phyloP scores from a whole-genome alignment of 2,888 invertebrate genomes.

The Leptogaster cylindrica region DNA sequence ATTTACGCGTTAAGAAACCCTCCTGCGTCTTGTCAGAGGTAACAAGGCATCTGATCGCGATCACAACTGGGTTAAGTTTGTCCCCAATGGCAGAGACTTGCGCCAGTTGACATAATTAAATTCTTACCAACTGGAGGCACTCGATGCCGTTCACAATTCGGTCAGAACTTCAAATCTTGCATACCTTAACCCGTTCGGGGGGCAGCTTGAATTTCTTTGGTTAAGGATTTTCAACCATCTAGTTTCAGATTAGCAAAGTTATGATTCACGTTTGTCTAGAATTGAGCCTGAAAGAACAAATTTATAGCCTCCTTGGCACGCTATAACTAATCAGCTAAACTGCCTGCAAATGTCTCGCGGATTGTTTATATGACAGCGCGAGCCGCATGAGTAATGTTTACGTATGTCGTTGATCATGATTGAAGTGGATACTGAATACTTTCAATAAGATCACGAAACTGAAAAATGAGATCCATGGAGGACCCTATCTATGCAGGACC shows the following conservation, averaged over 20 bases:
- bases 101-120: constrained; percentile 14
- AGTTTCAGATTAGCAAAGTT: too few species aligned
- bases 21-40: constrained; percentile 28
- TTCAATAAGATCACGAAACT: constrained; percentile 11
- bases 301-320: constrained; percentile 37
- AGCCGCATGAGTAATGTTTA: constrained; percentile 35
- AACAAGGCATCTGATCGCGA: constrained; percentile 27
- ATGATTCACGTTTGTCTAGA: constrained; percentile 28
- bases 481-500: neutral
- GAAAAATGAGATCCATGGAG: constrained; percentile 21
- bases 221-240: too few species aligned
- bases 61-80: constrained; percentile 27
- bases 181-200: neutral
- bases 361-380: constrained; percentile 35
- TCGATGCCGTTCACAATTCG: constrained; percentile 26
- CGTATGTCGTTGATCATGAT: constrained; percentile 35
- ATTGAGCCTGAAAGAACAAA: constrained; percentile 31
- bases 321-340: constrained; percentile 34
- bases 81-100: constrained; percentile 1
- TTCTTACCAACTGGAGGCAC: neutral
- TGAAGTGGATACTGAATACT: constrained; percentile 22
- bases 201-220: too few species aligned
- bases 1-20: too few species aligned
- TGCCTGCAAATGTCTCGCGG: constrained; percentile 34
- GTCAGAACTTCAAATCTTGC: constrained; percentile 7